Evolutionary conservation across 2,797 vertebrate species (phyloP), one percentile per base, ranked within the genome.

Genomic region (Sebastes taczanowskii): DNA sequence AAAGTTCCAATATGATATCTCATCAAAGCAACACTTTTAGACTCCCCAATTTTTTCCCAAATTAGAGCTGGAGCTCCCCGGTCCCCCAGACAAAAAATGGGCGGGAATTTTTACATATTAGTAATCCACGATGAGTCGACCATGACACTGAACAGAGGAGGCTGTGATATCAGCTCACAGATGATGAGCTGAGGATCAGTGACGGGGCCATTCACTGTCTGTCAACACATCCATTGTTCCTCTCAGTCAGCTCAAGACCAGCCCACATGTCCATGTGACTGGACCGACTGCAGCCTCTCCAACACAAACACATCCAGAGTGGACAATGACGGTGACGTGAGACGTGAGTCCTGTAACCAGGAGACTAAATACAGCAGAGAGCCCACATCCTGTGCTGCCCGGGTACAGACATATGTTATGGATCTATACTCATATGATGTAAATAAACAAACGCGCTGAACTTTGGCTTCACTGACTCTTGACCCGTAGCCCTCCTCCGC

Each of bases 191-290:
- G 78, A 69, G 25, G 42, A 60, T 76, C 70, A 34, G 52, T 38
- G 60, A 74, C 53, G 11, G 42, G 29, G 11, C 13, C 29, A 30
- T 46, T 67, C 46, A 68, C 49, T 27, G 66, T 84, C 81, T 27
- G 66, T 84, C 81, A 86, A 82, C 73, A 71, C 78, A 59, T 18
- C 68, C 61, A 82, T 80, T 78, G 80, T 85, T 64, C 77, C 14
- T 13, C 61, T n/a, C 64, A 68, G 49, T 79, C 27, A 78, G 60
- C 29, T 62, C 74, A 6, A 60, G 27, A 30, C 58, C 16, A 30
- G 58, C 27, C 55, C 38, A 30, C 34, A 64, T 14, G 76, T 74
- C 74, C 83, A 67, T 59, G 49, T 53, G 69, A 69, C 69, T 11
- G 23, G 55, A n/a, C 67, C 4, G 34, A 74, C 59, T 10, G 46